Evolutionary conservation across 2,888 invertebrate genomes (phyloP), one percentile per base, ranked within the genome.

Genomic region (Hyles lineata): DNA sequence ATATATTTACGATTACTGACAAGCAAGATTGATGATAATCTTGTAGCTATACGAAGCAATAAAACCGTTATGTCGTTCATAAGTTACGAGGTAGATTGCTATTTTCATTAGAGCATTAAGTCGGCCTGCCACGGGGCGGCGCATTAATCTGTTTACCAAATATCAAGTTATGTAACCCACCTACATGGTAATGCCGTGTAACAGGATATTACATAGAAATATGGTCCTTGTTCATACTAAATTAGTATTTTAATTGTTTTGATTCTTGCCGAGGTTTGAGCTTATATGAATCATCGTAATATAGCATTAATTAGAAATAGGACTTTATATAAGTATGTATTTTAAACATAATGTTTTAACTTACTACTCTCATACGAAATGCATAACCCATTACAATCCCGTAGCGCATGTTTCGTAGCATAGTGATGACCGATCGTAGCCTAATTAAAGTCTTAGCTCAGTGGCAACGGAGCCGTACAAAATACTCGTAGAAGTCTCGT

Each of bases 101-200:
- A 85, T 89, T 89, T 90, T 89, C 88, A 89, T 88, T 89, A 88
- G 80, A 85, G 82, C 85, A 87, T 90, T 87, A 90, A 90, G 85
- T 90, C 87, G 87, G 87, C 86, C 86, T 83, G 82, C 82, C 69
- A 76, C 79, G 81, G 82, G 78, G 82, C 79, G 82, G 81, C 81
- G 80, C 82, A 89, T 89, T 90, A 91, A 90, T 90, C 88, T 91
- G 90, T 90, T 91, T 89, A 91, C 88, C 88, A 87, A 87, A 88
- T 86, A 90, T 88, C 87, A 86, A 82, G 84, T 87, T 88, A 87
- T 85, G 84, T 88, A 87, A 86, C 83, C 43, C 23, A 67, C 50
- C 50, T 43, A 67, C 63, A 67, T 67, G 21, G 35, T 43, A 17
- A 67, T 67, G 43, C 23, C 23, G 43, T 67, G 50, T 67, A 67